Evolutionary conservation across 2,113 vertebrate genomes (phyloP), one percentile per base, ranked within the genome.

Genomic region (Larimichthys polyactis): DNA sequence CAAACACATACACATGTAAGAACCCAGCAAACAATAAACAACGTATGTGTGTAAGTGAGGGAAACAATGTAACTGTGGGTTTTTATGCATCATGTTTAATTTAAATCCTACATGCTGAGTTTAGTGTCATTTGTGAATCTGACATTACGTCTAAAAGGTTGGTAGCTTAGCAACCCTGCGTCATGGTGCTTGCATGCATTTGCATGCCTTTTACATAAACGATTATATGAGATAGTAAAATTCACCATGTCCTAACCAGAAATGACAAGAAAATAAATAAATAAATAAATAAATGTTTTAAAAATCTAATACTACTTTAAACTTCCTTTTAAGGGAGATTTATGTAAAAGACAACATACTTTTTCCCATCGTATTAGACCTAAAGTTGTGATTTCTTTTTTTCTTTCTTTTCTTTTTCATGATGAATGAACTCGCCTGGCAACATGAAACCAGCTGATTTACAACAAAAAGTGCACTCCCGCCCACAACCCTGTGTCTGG

Each of bases 171-270:
- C 40, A 4, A 40, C 6, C 19, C 16, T 70, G 55, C 5, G 62
- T 29, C 20, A 27, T 69, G 51, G 51, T 46, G 19, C 62, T 69
- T n/a, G 48, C 59, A 20, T 82, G 22, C 12, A 78, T 86, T 89
- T 89, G 81, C 79, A 86, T 84, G 9, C 4, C n/a, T 79, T 83
- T 89, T 87, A 70, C 82, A 87, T 79, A 22, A 17, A 63, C 9
- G 20, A 16, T 79, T 44, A 46, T 51, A 43, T 59, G 48, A 69
- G 22, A 2, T 66, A 43, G 60, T 54, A 60, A 78, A 82, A 66
- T 36, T 6, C 57, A 55, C 5, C 40, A 73, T 49, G 63, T 70
- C 46, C 46, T 19, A 3, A 57, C 11, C 1, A 16, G 27, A 70
- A 59, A 46, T 55, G 8, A 44, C 14, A 77, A 44, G 20, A 5